Conservation (phyloP, 1,140 invertebrate species). For the Phymorhynchus buccinoides region DNA sequence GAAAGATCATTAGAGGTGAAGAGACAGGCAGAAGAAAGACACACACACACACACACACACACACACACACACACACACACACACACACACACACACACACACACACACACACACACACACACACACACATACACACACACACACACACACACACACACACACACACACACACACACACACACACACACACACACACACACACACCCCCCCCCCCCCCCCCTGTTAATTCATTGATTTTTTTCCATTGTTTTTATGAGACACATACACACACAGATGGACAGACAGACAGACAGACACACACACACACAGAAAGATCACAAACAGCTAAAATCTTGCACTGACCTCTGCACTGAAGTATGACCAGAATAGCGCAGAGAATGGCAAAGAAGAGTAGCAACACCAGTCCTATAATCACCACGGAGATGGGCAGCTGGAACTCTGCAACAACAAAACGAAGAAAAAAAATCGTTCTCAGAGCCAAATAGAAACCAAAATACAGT, state of each 20-base stretch:
- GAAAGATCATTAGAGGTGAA: neutral
- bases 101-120: neutral
- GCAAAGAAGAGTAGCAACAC: conserved; percentile 38
- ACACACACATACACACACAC: neutral
- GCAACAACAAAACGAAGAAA: conserved; percentile 6
- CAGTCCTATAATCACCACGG: conserved; percentile 30
- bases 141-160: neutral
- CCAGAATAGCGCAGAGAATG: conserved; percentile 31
- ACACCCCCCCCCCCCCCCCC: too few relatives aligned
- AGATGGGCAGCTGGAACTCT: conserved; percentile 38
- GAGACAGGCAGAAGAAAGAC: neutral
- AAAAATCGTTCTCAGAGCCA: too few relatives aligned
- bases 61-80: neutral
- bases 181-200: neutral
- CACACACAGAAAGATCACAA: too few relatives aligned
- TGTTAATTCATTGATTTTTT: too few relatives aligned
- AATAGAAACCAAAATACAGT: too few relatives aligned
- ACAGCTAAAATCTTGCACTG: neutral
- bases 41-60: neutral
- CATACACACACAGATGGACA: neutral
- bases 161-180: neutral
- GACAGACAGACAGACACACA: neutral
- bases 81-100: neutral
- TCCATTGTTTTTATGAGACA: too few relatives aligned
- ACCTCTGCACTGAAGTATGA: conserved; percentile 41